These are phyloP conservation scores for Herpetotheres cachinnans DNA, from an alignment of 2,113 vertebrate genomes.

Conservation along the genomic window DNA sequence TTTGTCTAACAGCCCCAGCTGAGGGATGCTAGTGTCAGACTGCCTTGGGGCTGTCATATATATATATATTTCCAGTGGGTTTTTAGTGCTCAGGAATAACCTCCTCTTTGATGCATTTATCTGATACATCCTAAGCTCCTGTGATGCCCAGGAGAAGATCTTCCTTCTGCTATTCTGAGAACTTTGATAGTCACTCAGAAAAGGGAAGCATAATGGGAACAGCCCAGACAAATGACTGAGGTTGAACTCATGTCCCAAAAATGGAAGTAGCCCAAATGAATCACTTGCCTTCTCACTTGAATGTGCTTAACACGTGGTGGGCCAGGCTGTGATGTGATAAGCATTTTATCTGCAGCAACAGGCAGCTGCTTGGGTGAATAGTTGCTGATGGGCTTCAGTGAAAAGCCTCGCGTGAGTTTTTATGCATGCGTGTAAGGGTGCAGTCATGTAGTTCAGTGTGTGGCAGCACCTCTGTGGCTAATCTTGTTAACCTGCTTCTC, in stretches of 20 bases:
- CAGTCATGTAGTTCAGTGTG: not conserved
- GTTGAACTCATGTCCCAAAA: not conserved
- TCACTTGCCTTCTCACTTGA: not conserved
- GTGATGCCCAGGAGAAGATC: not conserved
- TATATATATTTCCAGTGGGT: conserved; percentile 18
- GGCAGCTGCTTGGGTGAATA: not conserved
- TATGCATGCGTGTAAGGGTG: fast-evolving
- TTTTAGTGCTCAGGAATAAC: conserved; percentile 3
- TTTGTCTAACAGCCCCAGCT: conserved; percentile 37
- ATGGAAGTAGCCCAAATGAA: not conserved
- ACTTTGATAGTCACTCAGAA: not conserved
- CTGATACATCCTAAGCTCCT: conserved; percentile 11
- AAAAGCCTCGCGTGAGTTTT: not conserved
- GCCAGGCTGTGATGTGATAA: not conserved
- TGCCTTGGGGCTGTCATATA: conserved; percentile 9
- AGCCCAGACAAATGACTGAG: not conserved
- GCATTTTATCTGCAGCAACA: not conserved
- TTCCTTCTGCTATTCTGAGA: not conserved
- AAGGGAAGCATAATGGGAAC: not conserved
- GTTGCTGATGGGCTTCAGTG: not conserved
- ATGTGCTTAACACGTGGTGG: not conserved
- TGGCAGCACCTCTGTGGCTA: not conserved
- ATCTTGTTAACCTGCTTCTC: not conserved
- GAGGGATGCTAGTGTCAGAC: conserved; percentile 29
- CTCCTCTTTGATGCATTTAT: conserved; percentile 29